These are phyloP conservation scores for Gallinago jamesoni DNA, from an alignment of 2,113 vertebrate species.

Conservation along the genomic window DNA sequence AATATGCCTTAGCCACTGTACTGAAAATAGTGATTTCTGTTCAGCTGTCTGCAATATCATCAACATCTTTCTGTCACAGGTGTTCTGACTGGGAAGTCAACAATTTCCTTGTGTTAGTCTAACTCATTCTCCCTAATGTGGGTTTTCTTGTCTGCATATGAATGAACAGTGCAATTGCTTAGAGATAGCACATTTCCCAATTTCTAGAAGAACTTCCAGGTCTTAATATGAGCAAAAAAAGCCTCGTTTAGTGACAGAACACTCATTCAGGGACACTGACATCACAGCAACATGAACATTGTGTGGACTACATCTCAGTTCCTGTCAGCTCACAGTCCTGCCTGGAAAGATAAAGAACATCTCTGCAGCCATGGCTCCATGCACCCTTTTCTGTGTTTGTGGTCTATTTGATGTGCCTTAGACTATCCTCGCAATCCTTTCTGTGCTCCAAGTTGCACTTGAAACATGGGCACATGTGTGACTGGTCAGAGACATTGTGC, in stretches of 20 bases:
- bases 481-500: not conserved
- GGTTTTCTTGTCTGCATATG: not conserved
- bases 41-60: not conserved
- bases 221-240: not conserved
- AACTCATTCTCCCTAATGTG: not conserved
- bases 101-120: not conserved
- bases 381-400: not conserved
- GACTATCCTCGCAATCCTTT: not conserved
- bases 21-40: not conserved
- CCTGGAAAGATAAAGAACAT: not conserved
- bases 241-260: not conserved
- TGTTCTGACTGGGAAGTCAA: not conserved
- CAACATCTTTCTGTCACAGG: not conserved
- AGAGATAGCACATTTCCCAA: not conserved
- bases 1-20: not conserved
- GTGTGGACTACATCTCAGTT: not conserved
- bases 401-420: not conserved
- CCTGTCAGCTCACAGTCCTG: not conserved
- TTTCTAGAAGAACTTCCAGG: not conserved
- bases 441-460: not conserved
- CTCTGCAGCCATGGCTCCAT: not conserved
- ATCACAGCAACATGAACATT: not conserved
- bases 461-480: rapidly evolving
- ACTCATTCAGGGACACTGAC: not conserved
- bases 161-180: not conserved